Base-by-base conservation (phyloP, 37 sponge, comb jelly and placozoan species). In the Agelas oroides region DNA sequence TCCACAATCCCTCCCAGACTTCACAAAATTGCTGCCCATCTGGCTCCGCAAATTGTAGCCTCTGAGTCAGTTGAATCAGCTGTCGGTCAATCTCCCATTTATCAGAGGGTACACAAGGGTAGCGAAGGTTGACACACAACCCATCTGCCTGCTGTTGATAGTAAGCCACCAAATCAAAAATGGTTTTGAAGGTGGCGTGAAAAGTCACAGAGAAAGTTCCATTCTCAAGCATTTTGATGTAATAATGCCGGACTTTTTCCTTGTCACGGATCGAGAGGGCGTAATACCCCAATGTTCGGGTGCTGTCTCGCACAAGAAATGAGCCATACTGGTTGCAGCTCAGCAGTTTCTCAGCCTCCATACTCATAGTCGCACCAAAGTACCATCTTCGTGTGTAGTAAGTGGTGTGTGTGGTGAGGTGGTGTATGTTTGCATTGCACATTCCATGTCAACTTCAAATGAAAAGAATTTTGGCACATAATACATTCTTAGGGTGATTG, bases 11-110 rank as follows among this genome's bases (percentile, higher is more conserved):
- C 70, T 95, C 91, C 91, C 92, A 97, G 56, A 97, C 97, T 70
- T 97, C 97, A 15, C 97, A 95, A 82, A 97, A 97, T 84, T 92
- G 94, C 19, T n/a, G n/a, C n/a, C n/a, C n/a, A n/a, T 96, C 97
- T 52, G 90, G 89, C 65, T 96, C 97, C 16, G n/a, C n/a, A n/a
- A n/a, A n/a, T n/a, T n/a, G n/a, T n/a, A 97, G 84, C 53, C 87
- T 89, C 56, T 70, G 75, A 5, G 87, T 53, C 33, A 92, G 76
- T 46, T 76, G 40, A 38, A 97, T 83, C 62, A 89, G 87, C 11
- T 67, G 60, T 31, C 96, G 78, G 37, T 95, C 91, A 40, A 97
- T 97, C 76, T 97, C 97, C 97, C 97, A 97, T 71, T 95, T 92
- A 80, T 95, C 97, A 55, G 90, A 61, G 19, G 84, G 59, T 18